phyloP scores from a whole-genome alignment of 1,140 invertebrate species.

The Luehdorfia chinensis region DNA sequence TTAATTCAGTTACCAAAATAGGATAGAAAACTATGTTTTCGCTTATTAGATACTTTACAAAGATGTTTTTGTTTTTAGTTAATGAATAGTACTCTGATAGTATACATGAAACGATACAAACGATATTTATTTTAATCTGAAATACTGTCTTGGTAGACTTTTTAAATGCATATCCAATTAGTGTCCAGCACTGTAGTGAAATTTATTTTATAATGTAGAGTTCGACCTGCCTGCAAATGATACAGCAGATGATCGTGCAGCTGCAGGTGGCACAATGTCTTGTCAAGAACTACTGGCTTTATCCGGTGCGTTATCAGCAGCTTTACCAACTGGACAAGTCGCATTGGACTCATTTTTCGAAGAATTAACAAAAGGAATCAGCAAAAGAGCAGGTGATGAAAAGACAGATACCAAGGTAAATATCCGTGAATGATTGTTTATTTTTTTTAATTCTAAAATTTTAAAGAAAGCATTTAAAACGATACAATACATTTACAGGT shows the following conservation, averaged over 20 bases:
- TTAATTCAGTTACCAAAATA: no score
- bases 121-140: no score
- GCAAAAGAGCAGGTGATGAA: slow-evolving; percentile 67
- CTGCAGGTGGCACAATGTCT: slow-evolving; percentile 82
- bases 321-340: slow-evolving; percentile 91
- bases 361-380: slow-evolving; percentile 85
- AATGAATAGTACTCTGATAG: no score
- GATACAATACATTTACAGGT: slow-evolving; percentile 33
- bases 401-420: slow-evolving; percentile 63
- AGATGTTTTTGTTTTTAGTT: no score
- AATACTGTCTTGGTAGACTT: slow-evolving; percentile 22
- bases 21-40: no score
- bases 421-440: no score
- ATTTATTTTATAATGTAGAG: slow-evolving; percentile 58
- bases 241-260: slow-evolving; percentile 56
- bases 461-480: no score
- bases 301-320: slow-evolving; percentile 92
- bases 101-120: no score
- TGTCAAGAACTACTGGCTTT: slow-evolving; percentile 94
- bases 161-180: slow-evolving; percentile 21
- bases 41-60: no score
- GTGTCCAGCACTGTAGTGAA: slow-evolving; percentile 38
- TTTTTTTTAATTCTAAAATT: no score
- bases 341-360: slow-evolving; percentile 88
- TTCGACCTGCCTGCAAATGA: slow-evolving; percentile 72